Evolutionary conservation across 2,888 invertebrate species (phyloP), one percentile per base, ranked within the genome.

Genomic region (Cryptus viduatorius): DNA sequence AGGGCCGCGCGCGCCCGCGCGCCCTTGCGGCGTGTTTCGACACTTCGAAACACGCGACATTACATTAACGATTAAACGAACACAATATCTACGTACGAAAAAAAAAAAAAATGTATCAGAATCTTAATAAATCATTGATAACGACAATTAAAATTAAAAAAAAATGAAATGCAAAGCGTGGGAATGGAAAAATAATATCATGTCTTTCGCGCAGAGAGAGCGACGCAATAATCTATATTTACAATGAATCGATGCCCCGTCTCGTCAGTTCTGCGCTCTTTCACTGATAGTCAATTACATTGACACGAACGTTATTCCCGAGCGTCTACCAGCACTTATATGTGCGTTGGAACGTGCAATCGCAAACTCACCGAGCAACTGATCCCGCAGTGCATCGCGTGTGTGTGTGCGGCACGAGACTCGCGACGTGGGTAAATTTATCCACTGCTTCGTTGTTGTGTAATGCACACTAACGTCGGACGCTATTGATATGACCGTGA

Each of bases 401-500:
- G 76, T 24, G 24, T 76, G 50, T 65, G 76, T 71, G 48, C 56
- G 76, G 31, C 61, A 61, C 75, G 75, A 16, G 75, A 80, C 75
- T 61, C 65, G 53, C 65, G 77, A 71, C 56, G 56, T 67, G 56
- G 77, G 67, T 72, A 61, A 29, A 19, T 76, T 42, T 46, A 10
- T 37, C 53, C 56, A 1, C 31, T 10, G 8, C 1, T 14, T 48
- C 56, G 61, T 29, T 46, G n/a, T 61, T 64, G n/a, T 64, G 53
- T 16, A 59, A 29, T 37, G 16, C 24, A 31, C 59, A 50, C 42
- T 65, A 46, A 64, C 59, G 75, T 73, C 79, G 65, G 19, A 56
- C 72, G 72, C 71, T 81, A 87, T 86, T 87, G 81, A 86, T 84
- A 86, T 87, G 87, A 86, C 87, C 87, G 76, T 86, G 87, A 86